Conservation (phyloP, 1,140 invertebrate species). For the Sycophila sp. region DNA sequence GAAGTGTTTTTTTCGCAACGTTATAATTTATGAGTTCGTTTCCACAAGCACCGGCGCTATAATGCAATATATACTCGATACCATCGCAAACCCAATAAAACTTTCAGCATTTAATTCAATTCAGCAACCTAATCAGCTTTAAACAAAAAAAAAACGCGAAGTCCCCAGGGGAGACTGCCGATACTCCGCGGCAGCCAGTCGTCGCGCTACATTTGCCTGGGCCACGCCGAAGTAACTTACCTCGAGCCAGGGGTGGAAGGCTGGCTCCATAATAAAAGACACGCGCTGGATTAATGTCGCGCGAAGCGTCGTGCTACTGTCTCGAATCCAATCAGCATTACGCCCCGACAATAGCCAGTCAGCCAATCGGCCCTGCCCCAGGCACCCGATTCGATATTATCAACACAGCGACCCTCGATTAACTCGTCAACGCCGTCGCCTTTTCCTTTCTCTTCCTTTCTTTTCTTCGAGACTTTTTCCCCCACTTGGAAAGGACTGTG, state of each 20-base stretch:
- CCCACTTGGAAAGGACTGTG: too few relatives aligned
- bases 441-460: neutral
- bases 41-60: too few relatives aligned
- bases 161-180: neutral
- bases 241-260: neutral
- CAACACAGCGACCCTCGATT: slow-evolving; percentile 37
- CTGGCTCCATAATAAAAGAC: slow-evolving; percentile 34
- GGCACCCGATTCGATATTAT: slow-evolving; percentile 35
- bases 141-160: slow-evolving; percentile 36
- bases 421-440: slow-evolving; percentile 28
- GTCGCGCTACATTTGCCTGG: slow-evolving; percentile 2
- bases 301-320: neutral
- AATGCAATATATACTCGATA: too few relatives aligned
- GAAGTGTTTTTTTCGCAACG: too few relatives aligned
- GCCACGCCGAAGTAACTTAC: neutral
- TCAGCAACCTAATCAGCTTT: slow-evolving; percentile 26
- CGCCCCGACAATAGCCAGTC: slow-evolving; percentile 36
- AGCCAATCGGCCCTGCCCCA: slow-evolving; percentile 30
- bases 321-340: slow-evolving; percentile 42
- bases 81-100: slow-evolving; percentile 24
- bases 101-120: slow-evolving; percentile 29
- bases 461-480: neutral
- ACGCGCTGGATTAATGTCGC: slow-evolving; percentile 39
- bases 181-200: neutral
- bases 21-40: too few relatives aligned